A percentile compares a stretch with the other conserved stretches of the same genome.
Conservation (phyloP, 2,888 invertebrate species). For the Conops quadrifasciatus region DNA sequence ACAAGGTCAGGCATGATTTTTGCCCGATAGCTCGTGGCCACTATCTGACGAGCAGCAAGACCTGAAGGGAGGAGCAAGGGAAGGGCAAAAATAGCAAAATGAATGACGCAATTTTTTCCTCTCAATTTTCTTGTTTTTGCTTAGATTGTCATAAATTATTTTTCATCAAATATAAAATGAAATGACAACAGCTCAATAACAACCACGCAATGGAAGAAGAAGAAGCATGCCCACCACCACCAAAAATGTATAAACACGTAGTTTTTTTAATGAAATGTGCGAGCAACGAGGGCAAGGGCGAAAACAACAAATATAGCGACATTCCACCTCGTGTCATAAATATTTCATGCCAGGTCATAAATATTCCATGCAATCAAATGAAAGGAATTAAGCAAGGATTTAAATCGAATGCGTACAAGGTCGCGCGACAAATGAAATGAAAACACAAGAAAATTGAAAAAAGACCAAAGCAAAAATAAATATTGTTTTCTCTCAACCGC, state of each 20-base stretch:
- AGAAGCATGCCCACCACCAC: not conserved
- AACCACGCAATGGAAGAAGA: not conserved
- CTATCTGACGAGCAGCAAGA: not conserved
- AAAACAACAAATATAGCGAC: not conserved
- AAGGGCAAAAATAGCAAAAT: not conserved
- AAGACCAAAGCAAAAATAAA: not conserved
- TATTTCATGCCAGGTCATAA: not conserved
- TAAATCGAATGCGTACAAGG: not conserved
- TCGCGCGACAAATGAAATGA: not conserved
- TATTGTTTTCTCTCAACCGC: too few relatives aligned
- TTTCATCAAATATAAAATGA: not conserved
- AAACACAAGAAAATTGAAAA: not conserved
- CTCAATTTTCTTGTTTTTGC: not conserved
- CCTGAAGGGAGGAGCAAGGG: not conserved
- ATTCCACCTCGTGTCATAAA: constrained; percentile 1
- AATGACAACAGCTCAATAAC: not conserved
- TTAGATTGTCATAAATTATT: not conserved
- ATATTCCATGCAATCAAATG: constrained; percentile 5
- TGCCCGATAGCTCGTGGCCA: not conserved
- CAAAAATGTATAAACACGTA: not conserved
- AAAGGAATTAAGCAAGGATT: not conserved
- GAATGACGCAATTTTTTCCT: not conserved
- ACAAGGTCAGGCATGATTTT: not conserved
- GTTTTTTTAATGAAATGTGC: not conserved
- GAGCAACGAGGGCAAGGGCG: too few relatives aligned